Percentiles rank a stretch among this genome's conserved stretches.
Evolutionary conservation across 2,888 invertebrate species (phyloP).

Genomic region (Polydrusus tereticollis): DNA sequence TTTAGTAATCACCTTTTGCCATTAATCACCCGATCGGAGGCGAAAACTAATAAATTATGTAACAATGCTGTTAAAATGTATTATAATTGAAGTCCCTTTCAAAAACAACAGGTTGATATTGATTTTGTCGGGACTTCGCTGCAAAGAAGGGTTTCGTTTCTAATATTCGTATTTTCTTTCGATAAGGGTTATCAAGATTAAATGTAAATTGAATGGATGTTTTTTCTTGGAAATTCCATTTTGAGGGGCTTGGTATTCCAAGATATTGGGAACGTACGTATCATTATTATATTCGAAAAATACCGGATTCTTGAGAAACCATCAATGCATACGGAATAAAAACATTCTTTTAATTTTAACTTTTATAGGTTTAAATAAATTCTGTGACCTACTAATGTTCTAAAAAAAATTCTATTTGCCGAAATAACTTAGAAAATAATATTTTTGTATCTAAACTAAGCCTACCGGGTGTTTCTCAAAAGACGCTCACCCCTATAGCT

Average conservation of each 20-base stretch:
- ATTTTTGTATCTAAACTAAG: too few relatives aligned
- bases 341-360: too few relatives aligned
- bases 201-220: background rate
- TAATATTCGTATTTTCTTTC: background rate
- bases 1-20: background rate
- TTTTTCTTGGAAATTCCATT: background rate
- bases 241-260: background rate
- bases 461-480: too few relatives aligned
- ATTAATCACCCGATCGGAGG: background rate
- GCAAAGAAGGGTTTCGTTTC: background rate
- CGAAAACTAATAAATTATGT: constrained; percentile 10
- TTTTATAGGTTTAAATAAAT: too few relatives aligned
- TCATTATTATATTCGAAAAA: too few relatives aligned
- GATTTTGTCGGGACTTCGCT: background rate
- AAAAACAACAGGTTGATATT: constrained; percentile 20
- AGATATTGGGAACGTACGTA: background rate
- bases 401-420: too few relatives aligned
- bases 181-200: background rate
- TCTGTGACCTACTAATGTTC: too few relatives aligned
- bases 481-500: too few relatives aligned
- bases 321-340: too few relatives aligned
- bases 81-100: constrained; percentile 3
- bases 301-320: too few relatives aligned
- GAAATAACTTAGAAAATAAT: too few relatives aligned
- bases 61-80: constrained; percentile 1